Conservation (phyloP, 2,888 invertebrate species). For the Torymus tubicola region DNA sequence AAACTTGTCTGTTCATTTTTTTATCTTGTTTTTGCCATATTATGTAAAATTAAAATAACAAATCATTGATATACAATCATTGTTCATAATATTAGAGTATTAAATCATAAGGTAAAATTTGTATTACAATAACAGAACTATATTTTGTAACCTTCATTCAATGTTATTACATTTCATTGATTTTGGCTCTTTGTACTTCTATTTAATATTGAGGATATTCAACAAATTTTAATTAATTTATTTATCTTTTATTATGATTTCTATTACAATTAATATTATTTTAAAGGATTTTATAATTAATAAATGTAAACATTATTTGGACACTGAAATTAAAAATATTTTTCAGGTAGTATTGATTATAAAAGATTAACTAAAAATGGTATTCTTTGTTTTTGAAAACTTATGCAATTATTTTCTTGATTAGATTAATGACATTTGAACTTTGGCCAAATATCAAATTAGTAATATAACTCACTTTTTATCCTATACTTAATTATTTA, state of each 20-base stretch:
- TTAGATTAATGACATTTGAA: no score
- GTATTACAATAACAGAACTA: background rate
- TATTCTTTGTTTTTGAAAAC: no score
- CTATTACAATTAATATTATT: slow-evolving; percentile 7
- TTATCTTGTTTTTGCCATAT: background rate
- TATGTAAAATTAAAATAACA: slow-evolving; percentile 10
- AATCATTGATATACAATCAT: background rate
- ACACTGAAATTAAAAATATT: no score
- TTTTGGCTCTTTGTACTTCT: background rate
- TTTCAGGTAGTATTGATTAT: no score
- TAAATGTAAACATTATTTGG: no score
- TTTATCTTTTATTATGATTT: background rate
- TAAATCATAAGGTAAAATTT: slow-evolving; percentile 20
- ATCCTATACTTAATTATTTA: background rate
- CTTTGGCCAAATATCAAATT: no score
- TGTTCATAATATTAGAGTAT: slow-evolving; percentile 7
- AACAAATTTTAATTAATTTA: background rate
- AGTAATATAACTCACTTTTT: background rate
- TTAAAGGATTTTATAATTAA: background rate
- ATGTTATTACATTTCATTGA: background rate
- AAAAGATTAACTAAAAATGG: no score
- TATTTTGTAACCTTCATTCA: slow-evolving; percentile 34
- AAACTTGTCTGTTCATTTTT: slow-evolving; percentile 3
- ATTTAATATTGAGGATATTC: background rate
- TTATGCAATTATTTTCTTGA: no score